Base-by-base conservation (phyloP, 1,140 invertebrate species). In the Drosophila lacertosa region DNA sequence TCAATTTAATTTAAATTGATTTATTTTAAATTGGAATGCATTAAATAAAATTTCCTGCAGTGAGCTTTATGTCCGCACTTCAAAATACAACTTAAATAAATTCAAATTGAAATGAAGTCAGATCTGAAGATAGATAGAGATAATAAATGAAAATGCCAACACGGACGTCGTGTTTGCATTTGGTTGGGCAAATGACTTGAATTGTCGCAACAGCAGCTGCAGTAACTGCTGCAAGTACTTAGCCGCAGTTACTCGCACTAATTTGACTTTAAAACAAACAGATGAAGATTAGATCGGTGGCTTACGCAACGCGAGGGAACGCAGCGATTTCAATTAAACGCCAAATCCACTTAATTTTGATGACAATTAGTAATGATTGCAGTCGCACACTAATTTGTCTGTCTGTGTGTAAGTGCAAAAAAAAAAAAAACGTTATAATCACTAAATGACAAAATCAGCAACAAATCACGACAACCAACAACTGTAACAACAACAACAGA, bases 391-490 rank as follows among this genome's bases (percentile, higher is more conserved):
- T 33, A 70, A 54, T 69, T 59, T 55, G 35, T 20, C 37, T 58
- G 20, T 29, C 20, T 59, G 9, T 45, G 15, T 26, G 48, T 40
- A 20, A 24, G 53, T 60, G 54, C 33, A 11, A 1, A 6, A 6
- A 16, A 45, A 53, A 40, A 45, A 72, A 24, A 13, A 37, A 71
- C 69, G 58, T 60, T 83, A 77, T 82, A 81, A 83, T 88, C 82
- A 86, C 82, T 88, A 78, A 88, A 88, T 82, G 82, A 88, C 83
- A 89, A 88, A 88, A 88, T 88, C 82, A 88, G 82, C 82, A 88
- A 88, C 83, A 88, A 88, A 88, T 88, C 82, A 89, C 82, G 82
- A 75, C 82, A 69, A 70, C 73, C 77, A 88, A 82, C 77, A 77
- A 65, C 7, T 54, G 1, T 29, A 72, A 11, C 58, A 72, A 35